Base-by-base conservation (phyloP, 1,140 invertebrate genomes). In the Sogatella furcifera region DNA sequence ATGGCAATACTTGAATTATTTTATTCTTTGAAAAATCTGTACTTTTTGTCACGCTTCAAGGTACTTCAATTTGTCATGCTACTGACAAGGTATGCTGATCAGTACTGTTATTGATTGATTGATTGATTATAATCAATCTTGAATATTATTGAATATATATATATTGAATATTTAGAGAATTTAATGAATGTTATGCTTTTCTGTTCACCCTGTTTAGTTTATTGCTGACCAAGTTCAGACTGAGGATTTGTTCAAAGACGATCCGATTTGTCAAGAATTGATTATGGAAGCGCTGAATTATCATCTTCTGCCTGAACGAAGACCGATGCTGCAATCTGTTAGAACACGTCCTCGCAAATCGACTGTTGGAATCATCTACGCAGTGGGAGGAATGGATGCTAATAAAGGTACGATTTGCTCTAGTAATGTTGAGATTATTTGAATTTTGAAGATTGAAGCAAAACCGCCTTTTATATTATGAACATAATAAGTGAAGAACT, bases 241-340 rank as follows among this genome's bases (percentile, higher is more conserved):
- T 28, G 82, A 84, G 68, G 71, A 77, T 28, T 71, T 84, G 62
- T 81, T 86, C 63, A 75, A 74, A 66, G 80, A 84, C 62, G 81
- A 87, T 67, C 72, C 77, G 14, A 80, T 81, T 62, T 92, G 89
- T 70, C 89, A 93, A 70, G 85, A 89, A 64, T 75, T 97, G 38
- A 87, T 96, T 55, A 90, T 95, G 83, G 93, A 96, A 74, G 92
- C 93, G 34, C 81, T 95, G 59, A 95, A 93, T 69, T 95, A 93
- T 80, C 92, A 68, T 71, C 76, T 95, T 14, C 71, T 95, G 58
- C 92, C 92, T 6, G 92, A 95, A 70, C 75, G 92, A 56, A 76
- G 91, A 31, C 81, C 85, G 56, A 79, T 86, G 59, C 80, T 93
- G 61, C 83, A 87, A 62, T 86, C 86, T 60, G 80, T 82, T 43